These are phyloP conservation scores for Meleagris gallopavo DNA, from an alignment of 2,113 vertebrate genomes.

Conservation along the genomic window DNA sequence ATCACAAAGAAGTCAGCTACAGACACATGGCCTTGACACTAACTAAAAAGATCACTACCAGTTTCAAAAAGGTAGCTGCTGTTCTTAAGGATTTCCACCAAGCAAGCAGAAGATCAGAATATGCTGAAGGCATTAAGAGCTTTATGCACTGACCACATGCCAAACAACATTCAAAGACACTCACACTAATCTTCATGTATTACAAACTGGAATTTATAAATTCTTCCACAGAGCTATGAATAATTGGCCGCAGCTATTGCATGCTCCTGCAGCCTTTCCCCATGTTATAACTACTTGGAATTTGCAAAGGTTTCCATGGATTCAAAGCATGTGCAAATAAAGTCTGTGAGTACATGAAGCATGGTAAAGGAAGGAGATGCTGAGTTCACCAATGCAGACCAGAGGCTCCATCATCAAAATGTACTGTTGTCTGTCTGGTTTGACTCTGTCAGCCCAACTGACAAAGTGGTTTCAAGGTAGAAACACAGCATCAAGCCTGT, in stretches of 20 bases:
- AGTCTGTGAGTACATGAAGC: background rate
- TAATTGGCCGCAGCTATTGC: too few relatives aligned
- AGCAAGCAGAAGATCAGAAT: background rate
- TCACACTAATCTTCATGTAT: background rate
- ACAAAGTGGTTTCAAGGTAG: background rate
- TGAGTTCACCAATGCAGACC: background rate
- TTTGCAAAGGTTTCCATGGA: background rate
- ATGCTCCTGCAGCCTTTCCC: background rate
- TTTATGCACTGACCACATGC: background rate
- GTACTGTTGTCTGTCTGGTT: fast-evolving
- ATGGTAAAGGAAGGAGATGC: background rate
- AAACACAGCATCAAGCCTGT: background rate
- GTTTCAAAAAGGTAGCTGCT: background rate
- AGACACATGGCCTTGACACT: background rate
- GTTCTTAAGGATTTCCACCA: background rate
- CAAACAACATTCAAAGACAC: background rate
- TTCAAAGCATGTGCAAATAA: background rate
- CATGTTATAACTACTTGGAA: fast-evolving
- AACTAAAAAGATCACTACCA: background rate
- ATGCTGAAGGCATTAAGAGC: background rate
- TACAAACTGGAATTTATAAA: background rate
- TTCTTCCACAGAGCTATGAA: background rate
- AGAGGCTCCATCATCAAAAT: background rate
- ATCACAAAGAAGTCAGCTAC: background rate
- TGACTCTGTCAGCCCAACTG: background rate